Conservation (phyloP, 2,888 invertebrate genomes). For the Torymus auratus region DNA sequence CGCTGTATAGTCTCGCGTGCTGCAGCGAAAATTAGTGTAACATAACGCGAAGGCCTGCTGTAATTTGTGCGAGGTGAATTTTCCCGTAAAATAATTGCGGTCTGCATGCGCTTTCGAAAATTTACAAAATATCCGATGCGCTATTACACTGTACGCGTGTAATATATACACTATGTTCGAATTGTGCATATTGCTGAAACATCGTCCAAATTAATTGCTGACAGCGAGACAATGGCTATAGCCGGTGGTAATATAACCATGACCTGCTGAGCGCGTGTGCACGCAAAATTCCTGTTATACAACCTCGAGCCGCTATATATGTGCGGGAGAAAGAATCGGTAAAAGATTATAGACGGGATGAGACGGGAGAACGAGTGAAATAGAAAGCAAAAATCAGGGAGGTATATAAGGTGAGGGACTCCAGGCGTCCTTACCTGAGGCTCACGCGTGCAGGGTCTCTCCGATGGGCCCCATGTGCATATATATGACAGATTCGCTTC, state of each 20-base stretch:
- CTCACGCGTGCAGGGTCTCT: not conserved
- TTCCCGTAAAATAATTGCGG: conserved; percentile 1
- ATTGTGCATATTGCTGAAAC: conserved; percentile 62
- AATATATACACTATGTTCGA: conserved; percentile 21
- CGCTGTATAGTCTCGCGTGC: not conserved
- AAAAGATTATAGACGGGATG: not conserved
- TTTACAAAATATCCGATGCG: not conserved
- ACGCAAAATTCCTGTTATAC: conserved; percentile 11
- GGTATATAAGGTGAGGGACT: not conserved
- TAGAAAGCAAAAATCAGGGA: conserved; percentile 29
- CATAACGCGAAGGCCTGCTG: conserved; percentile 25
- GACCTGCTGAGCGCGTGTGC: conserved; percentile 61
- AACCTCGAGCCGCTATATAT: not conserved
- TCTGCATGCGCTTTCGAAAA: conserved; percentile 2
- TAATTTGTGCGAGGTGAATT: conserved; percentile 8
- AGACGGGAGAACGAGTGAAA: conserved; percentile 24
- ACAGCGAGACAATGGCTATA: conserved; percentile 71
- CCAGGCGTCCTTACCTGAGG: conserved; percentile 41
- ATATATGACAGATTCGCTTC: conserved; percentile 51
- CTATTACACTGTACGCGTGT: conserved; percentile 5
- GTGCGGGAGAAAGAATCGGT: not conserved
- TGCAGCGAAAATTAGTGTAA: not conserved
- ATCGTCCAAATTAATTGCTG: conserved; percentile 75
- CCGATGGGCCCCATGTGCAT: not conserved
- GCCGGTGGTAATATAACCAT: conserved; percentile 68